Evolutionary conservation across 2,888 invertebrate genomes (phyloP).

Genomic region (Notodonta dromedarius): DNA sequence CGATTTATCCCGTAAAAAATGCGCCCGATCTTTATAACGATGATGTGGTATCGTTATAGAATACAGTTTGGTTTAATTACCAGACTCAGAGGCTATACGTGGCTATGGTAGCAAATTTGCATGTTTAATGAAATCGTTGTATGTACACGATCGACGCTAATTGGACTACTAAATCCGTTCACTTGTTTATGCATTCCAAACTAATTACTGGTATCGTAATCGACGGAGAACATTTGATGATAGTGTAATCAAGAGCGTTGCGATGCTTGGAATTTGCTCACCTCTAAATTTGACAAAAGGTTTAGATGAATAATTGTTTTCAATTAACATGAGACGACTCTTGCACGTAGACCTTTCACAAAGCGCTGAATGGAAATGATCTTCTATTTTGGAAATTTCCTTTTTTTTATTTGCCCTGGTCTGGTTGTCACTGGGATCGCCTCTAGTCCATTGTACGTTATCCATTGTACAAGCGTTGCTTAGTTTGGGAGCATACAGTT

Average conservation of each 20-base stretch:
- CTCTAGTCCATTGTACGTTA: too few species aligned
- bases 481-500: too few species aligned
- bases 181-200: slow-evolving; percentile 62
- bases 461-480: too few species aligned
- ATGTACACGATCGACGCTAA: slow-evolving; percentile 67
- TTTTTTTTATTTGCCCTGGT: too few species aligned
- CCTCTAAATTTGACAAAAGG: too few species aligned
- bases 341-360: too few species aligned
- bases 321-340: too few species aligned
- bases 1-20: background rate
- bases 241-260: slow-evolving; percentile 8
- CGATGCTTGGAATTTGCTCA: too few species aligned
- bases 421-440: too few species aligned
- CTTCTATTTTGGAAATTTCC: too few species aligned
- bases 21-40: slow-evolving; percentile 41
- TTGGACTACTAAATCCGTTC: slow-evolving; percentile 67
- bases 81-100: slow-evolving; percentile 45
- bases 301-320: too few species aligned
- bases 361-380: too few species aligned
- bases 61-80: slow-evolving; percentile 41
- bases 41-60: slow-evolving; percentile 31
- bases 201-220: slow-evolving; percentile 57
- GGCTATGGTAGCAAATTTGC: slow-evolving; percentile 63
- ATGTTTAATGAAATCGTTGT: slow-evolving; percentile 77
- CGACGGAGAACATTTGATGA: slow-evolving; percentile 41